Evolutionary conservation across 2,113 vertebrate genomes (phyloP).

Genomic region (Pleuronectes platessa): DNA sequence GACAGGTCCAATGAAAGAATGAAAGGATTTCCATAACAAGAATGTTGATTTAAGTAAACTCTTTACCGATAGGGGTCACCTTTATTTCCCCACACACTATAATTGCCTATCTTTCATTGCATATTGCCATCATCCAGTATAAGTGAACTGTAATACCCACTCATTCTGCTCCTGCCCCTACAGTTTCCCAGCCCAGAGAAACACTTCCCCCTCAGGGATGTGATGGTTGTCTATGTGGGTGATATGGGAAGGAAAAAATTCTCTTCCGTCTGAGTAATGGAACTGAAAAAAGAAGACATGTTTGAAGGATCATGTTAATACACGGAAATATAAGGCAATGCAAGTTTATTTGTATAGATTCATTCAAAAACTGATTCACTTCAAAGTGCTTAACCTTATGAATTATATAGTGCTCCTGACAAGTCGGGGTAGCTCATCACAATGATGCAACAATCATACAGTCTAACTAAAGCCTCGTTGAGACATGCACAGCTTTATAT

Average conservation of each 20-base stretch:
- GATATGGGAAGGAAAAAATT: too few relatives aligned
- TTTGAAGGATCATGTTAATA: not conserved
- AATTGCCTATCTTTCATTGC: constrained; percentile 1
- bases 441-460: not conserved
- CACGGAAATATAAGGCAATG: not conserved
- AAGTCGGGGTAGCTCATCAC: not conserved
- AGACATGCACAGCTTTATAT: not conserved
- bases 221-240: not conserved
- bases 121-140: not conserved
- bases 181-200: not conserved
- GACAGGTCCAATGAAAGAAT: constrained; percentile 3
- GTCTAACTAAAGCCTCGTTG: not conserved
- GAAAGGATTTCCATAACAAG: constrained; percentile 11
- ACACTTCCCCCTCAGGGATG: not conserved
- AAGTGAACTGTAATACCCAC: not conserved
- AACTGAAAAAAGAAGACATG: not conserved
- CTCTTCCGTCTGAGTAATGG: too few relatives aligned
- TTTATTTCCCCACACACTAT: not conserved
- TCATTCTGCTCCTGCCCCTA: not conserved
- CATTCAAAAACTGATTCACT: not conserved
- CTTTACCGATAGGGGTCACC: not conserved
- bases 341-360: too few relatives aligned
- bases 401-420: not conserved
- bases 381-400: not conserved
- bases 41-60: constrained; percentile 13